Evolutionary conservation across 2,888 invertebrate genomes (phyloP), one percentile per base, ranked within the genome.

Genomic region (Drosophila anceps): DNA sequence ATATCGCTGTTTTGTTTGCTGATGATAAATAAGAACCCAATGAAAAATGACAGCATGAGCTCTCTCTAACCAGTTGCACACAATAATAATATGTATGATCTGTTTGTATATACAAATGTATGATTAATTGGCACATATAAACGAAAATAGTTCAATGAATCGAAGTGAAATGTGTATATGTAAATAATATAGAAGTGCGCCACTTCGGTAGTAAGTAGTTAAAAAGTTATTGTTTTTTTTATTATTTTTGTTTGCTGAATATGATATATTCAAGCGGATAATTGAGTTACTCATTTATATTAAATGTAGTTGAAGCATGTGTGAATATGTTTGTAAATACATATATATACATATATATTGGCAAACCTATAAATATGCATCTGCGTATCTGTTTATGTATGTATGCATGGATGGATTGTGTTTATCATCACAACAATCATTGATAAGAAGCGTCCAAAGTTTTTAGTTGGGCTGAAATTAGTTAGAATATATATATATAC

Each of bases 31-130:
- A 27, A 55, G 27, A 70, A 27, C 10, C 15, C 39, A 53, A 24
- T 7, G 15, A 41, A 58, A 37, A 61, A 59, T 51, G 41, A 69
- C 39, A 53, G 50, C 50, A 41, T 62, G 43, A 44, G 33, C 50
- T 27, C 54, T 59, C 39, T 55, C 35, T 59, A 55, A 79, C 65
- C 65, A 79, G 66, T 77, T 79, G 69, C 59, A 44, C 69, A 54
- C 51, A 62, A 73, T 55, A 76, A 65, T 64, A 67, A 50, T 64
- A 50, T 68, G 55, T 62, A 48, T 63, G 33, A 63, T 60, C 44
- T 53, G 58, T 61, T 69, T 48, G 79, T 64, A 78, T 58, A 64
- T 60, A 61, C 31, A 79, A 57, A 62, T 55, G 24, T 60, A 54
- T 39, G 44, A 62, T 73, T 58, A 78, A 51, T 62, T 61, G 54